These are phyloP conservation scores for Ecdyonurus torrentis DNA, from an alignment of 2,888 invertebrate genomes.

Conservation along the genomic window DNA sequence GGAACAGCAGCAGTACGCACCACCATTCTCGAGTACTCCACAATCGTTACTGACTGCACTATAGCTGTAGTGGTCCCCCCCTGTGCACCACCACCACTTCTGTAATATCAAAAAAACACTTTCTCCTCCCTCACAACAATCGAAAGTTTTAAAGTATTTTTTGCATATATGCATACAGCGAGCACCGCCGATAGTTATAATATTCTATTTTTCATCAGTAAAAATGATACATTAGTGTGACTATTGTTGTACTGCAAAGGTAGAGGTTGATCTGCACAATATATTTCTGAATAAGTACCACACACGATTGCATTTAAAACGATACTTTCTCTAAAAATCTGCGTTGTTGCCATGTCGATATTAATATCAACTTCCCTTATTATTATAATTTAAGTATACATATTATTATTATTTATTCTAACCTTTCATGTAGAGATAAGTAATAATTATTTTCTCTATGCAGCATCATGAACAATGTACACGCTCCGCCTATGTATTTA, in stretches of 20 bases:
- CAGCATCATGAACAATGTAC: no score
- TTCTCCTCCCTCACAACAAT: background rate
- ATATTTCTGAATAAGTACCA: no score
- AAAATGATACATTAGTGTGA: no score
- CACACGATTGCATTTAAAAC: background rate
- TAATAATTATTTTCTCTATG: no score
- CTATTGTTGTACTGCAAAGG: no score
- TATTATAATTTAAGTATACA: background rate
- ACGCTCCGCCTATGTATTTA: background rate
- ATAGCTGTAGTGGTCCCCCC: background rate
- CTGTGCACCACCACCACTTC: background rate
- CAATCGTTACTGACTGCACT: background rate
- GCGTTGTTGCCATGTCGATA: background rate
- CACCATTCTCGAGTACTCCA: background rate
- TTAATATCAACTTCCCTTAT: background rate
- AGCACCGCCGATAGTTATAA: no score
- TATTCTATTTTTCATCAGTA: no score
- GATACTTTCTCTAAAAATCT: background rate
- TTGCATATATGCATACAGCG: no score
- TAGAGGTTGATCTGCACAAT: no score
- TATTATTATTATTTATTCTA: background rate
- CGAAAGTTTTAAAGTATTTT: background rate
- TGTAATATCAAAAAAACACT: background rate
- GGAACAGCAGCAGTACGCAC: background rate
- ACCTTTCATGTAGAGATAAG: background rate